Evolutionary conservation across 2,888 invertebrate genomes (phyloP).

Genomic region (Xylophagus ater): DNA sequence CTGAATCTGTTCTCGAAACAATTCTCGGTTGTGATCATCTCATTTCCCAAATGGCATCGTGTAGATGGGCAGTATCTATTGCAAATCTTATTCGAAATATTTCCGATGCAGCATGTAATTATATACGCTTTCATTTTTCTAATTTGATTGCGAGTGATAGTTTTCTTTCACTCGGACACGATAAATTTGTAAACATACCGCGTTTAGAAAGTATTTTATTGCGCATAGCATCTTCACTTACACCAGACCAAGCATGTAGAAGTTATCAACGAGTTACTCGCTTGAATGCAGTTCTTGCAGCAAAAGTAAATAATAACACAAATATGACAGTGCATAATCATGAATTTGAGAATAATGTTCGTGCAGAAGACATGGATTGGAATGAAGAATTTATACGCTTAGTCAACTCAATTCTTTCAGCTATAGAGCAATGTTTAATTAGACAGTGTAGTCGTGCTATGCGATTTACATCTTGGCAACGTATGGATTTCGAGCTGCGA

Average conservation of each 20-base stretch:
- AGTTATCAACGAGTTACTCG: constrained; percentile 49
- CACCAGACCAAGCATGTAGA: constrained; percentile 72
- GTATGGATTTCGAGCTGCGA: constrained; percentile 50
- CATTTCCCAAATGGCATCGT: constrained; percentile 61
- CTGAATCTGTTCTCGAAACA: constrained; percentile 71
- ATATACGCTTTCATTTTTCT: constrained; percentile 65
- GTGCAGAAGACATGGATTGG: constrained; percentile 41
- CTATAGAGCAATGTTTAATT: constrained; percentile 59
- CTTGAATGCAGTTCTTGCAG: constrained; percentile 35
- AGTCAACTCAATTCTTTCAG: constrained; percentile 50
- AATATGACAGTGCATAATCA: constrained; percentile 29
- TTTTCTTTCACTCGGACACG: constrained; percentile 56
- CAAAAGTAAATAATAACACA: constrained; percentile 38
- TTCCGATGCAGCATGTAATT: constrained; percentile 68
- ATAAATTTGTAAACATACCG: constrained; percentile 61
- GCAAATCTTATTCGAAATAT: constrained; percentile 67
- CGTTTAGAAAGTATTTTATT: constrained; percentile 69
- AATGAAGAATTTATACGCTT: constrained; percentile 46
- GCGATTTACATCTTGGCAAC: constrained; percentile 52
- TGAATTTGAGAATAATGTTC: constrained; percentile 26
- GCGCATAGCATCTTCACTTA: constrained; percentile 64
- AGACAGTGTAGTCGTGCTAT: constrained; percentile 56
- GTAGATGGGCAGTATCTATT: constrained; percentile 65
- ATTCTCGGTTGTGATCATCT: constrained; percentile 76
- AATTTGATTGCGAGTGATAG: constrained; percentile 58